Evolutionary conservation across 2,797 vertebrate species (phyloP).

Genomic region (Manis pentadactyla): DNA sequence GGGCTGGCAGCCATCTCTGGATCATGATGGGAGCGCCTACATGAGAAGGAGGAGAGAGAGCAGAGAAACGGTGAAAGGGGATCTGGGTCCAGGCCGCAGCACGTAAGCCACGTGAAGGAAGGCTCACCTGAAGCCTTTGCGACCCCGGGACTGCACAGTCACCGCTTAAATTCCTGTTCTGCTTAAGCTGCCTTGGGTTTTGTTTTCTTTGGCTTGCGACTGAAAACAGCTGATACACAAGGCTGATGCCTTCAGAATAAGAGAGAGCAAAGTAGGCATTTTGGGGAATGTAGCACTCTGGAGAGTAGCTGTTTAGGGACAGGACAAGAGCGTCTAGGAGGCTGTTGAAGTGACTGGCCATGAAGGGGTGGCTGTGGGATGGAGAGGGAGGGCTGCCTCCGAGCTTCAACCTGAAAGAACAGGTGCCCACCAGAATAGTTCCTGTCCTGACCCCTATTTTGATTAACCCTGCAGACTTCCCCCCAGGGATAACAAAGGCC

Average conservation of each 20-base stretch:
- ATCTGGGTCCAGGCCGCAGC: background rate
- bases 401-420: background rate
- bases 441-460: background rate
- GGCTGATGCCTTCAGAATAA: background rate
- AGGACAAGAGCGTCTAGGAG: background rate
- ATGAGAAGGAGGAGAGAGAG: background rate
- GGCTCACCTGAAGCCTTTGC: background rate
- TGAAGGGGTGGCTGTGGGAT: background rate
- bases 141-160: background rate
- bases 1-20: background rate
- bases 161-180: background rate
- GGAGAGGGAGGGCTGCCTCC: background rate
- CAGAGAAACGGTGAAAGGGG: background rate
- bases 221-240: background rate
- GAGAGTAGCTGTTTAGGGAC: background rate
- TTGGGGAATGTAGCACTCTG: background rate
- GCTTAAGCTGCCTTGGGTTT: background rate
- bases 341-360: background rate
- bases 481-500: background rate
- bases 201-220: slow-evolving; percentile 7
- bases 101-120: background rate
- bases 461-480: background rate
- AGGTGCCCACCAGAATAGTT: background rate
- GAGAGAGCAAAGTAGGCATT: background rate
- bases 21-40: background rate